These are phyloP conservation scores for Beaufortia kweichowensis DNA, from an alignment of 2,113 vertebrate species.

Conservation along the genomic window DNA sequence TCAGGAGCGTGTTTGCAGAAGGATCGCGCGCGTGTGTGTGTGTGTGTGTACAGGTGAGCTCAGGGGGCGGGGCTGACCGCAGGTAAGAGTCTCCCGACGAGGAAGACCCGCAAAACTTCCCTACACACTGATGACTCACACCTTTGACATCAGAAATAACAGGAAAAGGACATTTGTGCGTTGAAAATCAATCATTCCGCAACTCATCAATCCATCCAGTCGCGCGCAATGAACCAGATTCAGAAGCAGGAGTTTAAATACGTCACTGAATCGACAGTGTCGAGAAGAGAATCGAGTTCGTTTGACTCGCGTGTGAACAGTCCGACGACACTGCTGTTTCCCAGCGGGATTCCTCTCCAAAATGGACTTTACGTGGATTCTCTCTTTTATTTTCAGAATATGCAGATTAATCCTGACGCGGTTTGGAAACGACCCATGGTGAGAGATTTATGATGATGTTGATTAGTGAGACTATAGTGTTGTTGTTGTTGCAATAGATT, in stretches of 20 bases:
- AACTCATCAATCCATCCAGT: no score
- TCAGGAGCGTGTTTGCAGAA: no score
- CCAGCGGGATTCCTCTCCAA: neutral
- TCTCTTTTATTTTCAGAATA: neutral
- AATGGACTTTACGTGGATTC: neutral
- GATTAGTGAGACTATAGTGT: no score
- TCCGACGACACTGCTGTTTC: neutral
- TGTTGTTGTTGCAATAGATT: no score
- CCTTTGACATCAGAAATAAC: neutral
- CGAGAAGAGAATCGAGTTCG: no score
- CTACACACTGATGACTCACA: neutral
- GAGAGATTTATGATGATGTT: neutral
- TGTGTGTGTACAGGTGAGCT: neutral
- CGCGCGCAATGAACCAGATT: neutral
- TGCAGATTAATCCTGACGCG: neutral
- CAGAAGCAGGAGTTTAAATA: neutral
- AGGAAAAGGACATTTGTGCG: neutral
- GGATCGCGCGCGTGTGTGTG: neutral
- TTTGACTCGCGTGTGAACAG: neutral
- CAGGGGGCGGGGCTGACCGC: neutral
- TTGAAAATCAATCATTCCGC: neutral
- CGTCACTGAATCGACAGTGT: neutral
- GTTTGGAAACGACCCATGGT: slow-evolving; percentile 35
- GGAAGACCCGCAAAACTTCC: neutral
- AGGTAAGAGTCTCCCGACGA: neutral